These are phyloP conservation scores for Eupithecia exiguata DNA, from an alignment of 2,888 invertebrate species.

Conservation along the genomic window DNA sequence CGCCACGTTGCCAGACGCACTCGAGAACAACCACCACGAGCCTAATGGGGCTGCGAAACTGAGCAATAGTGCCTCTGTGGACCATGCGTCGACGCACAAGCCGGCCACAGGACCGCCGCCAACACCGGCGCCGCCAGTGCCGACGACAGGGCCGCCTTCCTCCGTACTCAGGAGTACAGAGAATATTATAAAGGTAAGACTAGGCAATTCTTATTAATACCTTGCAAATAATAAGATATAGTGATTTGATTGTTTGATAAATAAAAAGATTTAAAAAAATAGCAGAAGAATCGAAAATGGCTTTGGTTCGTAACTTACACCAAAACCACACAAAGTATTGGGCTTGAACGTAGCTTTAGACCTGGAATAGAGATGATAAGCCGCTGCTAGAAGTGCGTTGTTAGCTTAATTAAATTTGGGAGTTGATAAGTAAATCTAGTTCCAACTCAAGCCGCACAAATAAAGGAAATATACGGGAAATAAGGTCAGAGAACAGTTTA, in stretches of 20 bases:
- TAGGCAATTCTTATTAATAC: background rate
- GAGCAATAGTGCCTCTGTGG: slow-evolving; percentile 74
- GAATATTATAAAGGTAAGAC: slow-evolving; percentile 75
- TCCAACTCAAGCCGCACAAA: background rate
- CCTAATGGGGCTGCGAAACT: slow-evolving; percentile 77
- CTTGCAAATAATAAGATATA: background rate
- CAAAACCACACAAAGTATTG: background rate
- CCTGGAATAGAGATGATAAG: background rate
- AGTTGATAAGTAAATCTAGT: background rate
- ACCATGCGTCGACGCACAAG: slow-evolving; percentile 64
- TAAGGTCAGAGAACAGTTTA: slow-evolving; percentile 5
- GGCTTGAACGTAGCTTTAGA: background rate
- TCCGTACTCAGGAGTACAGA: slow-evolving; percentile 73
- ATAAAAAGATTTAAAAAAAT: too few species aligned
- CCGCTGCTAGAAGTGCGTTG: background rate
- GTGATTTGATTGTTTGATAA: too few species aligned
- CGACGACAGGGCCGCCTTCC: slow-evolving; percentile 62
- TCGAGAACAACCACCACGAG: slow-evolving; percentile 80
- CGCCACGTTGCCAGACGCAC: slow-evolving; percentile 73
- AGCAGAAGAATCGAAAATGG: too few species aligned
- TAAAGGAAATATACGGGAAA: background rate
- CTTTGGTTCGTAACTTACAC: background rate
- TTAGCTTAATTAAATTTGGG: background rate
- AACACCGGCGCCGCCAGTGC: slow-evolving; percentile 78
- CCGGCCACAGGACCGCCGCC: slow-evolving; percentile 74